Conservation (phyloP, 2,888 invertebrate species). For the Sarcophaga caerulescens region DNA sequence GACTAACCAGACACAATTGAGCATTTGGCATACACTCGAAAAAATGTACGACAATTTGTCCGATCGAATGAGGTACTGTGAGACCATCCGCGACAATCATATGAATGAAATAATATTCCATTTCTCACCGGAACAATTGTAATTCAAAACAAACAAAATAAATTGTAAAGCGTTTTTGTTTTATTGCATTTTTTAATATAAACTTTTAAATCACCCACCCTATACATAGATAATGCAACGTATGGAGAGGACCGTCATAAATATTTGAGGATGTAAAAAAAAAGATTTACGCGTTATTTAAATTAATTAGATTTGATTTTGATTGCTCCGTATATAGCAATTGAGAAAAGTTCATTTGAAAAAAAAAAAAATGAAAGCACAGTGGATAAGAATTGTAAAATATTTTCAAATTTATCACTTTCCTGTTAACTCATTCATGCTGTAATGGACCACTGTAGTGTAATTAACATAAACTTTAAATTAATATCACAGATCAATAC, state of each 20-base stretch:
- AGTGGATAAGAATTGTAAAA: constrained; percentile 23
- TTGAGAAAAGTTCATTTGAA: not conserved
- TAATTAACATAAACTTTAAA: constrained; percentile 51
- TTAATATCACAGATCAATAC: constrained; percentile 39
- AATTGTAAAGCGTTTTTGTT: no score
- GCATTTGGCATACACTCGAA: no score
- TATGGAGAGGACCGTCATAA: not conserved
- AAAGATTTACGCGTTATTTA: not conserved
- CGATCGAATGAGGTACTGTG: no score
- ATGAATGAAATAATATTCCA: no score
- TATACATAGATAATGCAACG: not conserved
- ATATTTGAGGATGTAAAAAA: not conserved
- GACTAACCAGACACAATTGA: no score
- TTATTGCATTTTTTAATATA: no score
- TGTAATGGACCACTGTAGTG: not conserved
- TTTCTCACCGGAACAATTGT: no score
- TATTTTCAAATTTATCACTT: constrained; percentile 46
- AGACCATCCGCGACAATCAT: no score
- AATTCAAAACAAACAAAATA: no score
- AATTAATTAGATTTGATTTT: not conserved
- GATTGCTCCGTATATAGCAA: not conserved
- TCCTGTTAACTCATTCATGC: not conserved
- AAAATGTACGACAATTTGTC: no score
- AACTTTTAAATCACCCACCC: no score
- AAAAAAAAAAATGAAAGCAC: constrained; percentile 26